Evolutionary conservation across 2,888 invertebrate species (phyloP).

Genomic region (Amitus sp.): DNA sequence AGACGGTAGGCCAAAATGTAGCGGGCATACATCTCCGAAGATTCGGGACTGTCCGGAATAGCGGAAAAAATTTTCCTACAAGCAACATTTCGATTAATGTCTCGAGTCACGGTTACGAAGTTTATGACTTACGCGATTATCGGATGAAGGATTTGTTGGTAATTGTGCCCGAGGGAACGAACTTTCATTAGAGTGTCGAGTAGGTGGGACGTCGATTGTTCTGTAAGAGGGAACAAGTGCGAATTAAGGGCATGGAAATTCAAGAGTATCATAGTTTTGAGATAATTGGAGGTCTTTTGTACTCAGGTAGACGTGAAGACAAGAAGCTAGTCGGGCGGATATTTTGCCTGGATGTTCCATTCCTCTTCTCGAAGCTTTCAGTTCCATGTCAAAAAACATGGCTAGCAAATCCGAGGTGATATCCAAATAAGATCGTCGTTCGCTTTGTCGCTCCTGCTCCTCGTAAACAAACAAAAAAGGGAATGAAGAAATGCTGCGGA

Average conservation of each 20-base stretch:
- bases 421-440: slow-evolving; percentile 60
- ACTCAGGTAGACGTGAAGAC: slow-evolving; percentile 60
- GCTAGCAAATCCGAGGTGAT: slow-evolving; percentile 65
- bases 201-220: slow-evolving; percentile 58
- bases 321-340: slow-evolving; percentile 55
- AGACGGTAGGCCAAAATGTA: slow-evolving; percentile 59
- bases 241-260: neutral
- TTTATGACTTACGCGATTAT: slow-evolving; percentile 61
- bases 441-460: no score
- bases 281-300: no score
- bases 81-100: neutral
- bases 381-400: slow-evolving; percentile 65
- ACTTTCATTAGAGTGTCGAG: slow-evolving; percentile 60
- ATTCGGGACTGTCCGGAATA: slow-evolving; percentile 50
- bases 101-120: neutral
- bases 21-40: slow-evolving; percentile 55
- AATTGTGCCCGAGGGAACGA: slow-evolving; percentile 53
- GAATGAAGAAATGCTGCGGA: neutral
- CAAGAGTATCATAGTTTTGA: no score
- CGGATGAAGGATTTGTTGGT: slow-evolving; percentile 58
- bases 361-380: slow-evolving; percentile 60
- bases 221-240: no score
- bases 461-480: neutral
- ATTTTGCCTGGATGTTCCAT: slow-evolving; percentile 53
- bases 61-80: slow-evolving; percentile 59